These are phyloP conservation scores for Lathamus discolor DNA, from an alignment of 2,113 vertebrate species.

Conservation along the genomic window DNA sequence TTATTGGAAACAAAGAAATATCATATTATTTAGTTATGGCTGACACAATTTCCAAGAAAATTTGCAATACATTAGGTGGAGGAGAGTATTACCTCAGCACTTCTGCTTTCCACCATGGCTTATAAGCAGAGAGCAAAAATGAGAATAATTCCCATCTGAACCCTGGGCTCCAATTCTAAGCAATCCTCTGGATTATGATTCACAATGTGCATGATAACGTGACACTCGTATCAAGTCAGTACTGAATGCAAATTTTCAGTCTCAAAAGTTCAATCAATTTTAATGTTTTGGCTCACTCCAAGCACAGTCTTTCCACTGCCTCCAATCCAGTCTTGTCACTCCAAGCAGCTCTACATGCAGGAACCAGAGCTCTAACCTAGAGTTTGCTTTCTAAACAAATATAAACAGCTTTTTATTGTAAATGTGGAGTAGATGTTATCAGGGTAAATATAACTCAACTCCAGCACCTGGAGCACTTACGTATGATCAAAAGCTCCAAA, in stretches of 20 bases:
- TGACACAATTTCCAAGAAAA: background rate
- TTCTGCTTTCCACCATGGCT: background rate
- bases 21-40: background rate
- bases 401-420: background rate
- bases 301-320: background rate
- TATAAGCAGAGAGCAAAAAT: background rate
- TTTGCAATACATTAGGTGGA: background rate
- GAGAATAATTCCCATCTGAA: slow-evolving; percentile 44
- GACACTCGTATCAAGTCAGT: background rate
- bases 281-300: background rate
- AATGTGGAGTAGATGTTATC: background rate
- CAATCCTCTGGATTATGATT: background rate
- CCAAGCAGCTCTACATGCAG: background rate
- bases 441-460: background rate
- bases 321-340: background rate
- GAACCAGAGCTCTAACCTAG: background rate
- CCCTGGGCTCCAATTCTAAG: slow-evolving; percentile 12
- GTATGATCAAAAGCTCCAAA: background rate
- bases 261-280: slow-evolving; percentile 3
- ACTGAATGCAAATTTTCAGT: background rate
- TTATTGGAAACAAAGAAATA: background rate
- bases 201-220: background rate
- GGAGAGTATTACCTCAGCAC: slow-evolving; percentile 22
- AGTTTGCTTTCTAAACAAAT: background rate
- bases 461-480: background rate